Percentiles rank a stretch among this genome's conserved stretches.
Conservation (phyloP, 2,888 invertebrate genomes). For the Lycophotia porphyrea region DNA sequence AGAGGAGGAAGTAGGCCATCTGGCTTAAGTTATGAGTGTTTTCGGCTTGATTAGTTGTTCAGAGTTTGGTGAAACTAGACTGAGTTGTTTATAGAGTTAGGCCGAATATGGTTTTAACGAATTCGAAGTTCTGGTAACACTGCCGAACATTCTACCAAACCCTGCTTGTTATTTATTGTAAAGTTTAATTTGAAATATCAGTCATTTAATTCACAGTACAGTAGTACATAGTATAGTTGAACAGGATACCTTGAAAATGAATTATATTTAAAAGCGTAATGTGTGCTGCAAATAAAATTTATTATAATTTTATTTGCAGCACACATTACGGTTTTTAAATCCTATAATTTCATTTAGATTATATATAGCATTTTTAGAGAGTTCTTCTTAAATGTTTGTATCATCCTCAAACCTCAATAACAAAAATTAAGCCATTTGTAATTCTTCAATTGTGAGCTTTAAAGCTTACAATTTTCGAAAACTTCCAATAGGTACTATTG, state of each 20-base stretch:
- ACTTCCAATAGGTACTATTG: background rate
- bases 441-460: background rate
- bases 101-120: background rate
- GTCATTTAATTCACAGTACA: background rate
- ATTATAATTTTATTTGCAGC: background rate
- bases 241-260: background rate
- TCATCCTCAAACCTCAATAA: background rate
- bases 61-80: conserved; percentile 21
- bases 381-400: background rate
- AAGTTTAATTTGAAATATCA: background rate
- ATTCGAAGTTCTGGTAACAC: too few species aligned
- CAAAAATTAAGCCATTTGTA: background rate
- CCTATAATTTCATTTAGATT: too few species aligned
- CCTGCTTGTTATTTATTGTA: background rate
- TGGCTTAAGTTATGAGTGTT: conserved; percentile 19
- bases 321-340: too few species aligned
- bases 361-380: background rate
- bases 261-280: too few species aligned
- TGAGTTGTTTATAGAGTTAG: conserved; percentile 23
- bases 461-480: background rate
- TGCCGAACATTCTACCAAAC: background rate
- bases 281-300: too few species aligned
- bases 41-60: conserved; percentile 21
- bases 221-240: background rate
- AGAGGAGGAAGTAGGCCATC: conserved; percentile 9